phyloP scores from a whole-genome alignment of 92 coral and sea anemone genomes.

The Palythoa grandiflora region DNA sequence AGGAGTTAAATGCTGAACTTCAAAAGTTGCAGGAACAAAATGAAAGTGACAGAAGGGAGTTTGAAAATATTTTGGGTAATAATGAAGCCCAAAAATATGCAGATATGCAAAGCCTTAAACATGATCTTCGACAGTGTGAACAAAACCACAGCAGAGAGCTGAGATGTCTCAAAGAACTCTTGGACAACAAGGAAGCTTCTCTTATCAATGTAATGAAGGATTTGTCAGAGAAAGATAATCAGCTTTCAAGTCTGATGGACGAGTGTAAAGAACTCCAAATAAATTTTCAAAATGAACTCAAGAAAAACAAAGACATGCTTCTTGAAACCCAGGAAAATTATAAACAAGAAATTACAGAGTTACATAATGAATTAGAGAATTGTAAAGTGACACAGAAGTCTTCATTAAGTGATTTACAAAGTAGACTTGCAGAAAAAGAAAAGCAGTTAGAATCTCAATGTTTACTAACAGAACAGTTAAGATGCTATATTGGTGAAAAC shows the following conservation, averaged over 20 bases:
- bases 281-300: constrained; percentile 48
- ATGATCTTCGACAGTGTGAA: constrained; percentile 60
- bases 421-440: constrained; percentile 67
- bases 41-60: constrained; percentile 75
- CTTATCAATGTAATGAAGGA: constrained; percentile 50
- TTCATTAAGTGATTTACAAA: constrained; percentile 20
- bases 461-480: constrained; percentile 75
- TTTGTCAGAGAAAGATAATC: constrained; percentile 58
- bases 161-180: constrained; percentile 45
- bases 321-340: constrained; percentile 48
- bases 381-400: background rate
- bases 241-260: constrained; percentile 50
- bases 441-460: constrained; percentile 68
- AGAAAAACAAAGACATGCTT: constrained; percentile 50
- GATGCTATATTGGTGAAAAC: constrained; percentile 87
- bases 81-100: constrained; percentile 74
- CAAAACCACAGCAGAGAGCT: constrained; percentile 66
- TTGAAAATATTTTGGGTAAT: constrained; percentile 76
- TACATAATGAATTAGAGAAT: constrained; percentile 3
- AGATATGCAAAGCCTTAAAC: constrained; percentile 61
- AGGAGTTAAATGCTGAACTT: constrained; percentile 69
- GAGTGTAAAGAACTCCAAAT: constrained; percentile 59
- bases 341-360: constrained; percentile 44
- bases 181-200: constrained; percentile 62
- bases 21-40: constrained; percentile 69